Percentiles rank a stretch among this genome's conserved stretches.
Conservation (phyloP, 1,140 invertebrate genomes). For the Colletes latitarsis region DNA sequence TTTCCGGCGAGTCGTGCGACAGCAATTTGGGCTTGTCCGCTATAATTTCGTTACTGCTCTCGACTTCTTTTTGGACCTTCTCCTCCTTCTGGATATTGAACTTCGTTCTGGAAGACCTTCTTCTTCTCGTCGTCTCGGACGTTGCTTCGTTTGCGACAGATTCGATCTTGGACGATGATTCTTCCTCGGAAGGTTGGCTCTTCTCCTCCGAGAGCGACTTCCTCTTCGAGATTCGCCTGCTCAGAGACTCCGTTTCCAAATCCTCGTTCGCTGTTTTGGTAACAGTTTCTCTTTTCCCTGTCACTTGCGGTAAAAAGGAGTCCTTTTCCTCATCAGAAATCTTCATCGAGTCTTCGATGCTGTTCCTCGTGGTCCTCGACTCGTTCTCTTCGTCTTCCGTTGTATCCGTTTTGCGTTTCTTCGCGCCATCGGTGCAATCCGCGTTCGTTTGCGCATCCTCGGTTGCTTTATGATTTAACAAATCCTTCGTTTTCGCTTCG, state of each 20-base stretch:
- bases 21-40: neutral
- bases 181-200: neutral
- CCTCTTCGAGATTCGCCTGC: slow-evolving; percentile 6
- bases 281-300: neutral
- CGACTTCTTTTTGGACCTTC: neutral
- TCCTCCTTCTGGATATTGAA: neutral
- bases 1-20: neutral
- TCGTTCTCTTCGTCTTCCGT: neutral
- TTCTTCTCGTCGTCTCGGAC: neutral
- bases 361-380: too few relatives aligned
- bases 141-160: neutral
- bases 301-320: too few relatives aligned
- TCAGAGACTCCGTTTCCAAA: neutral
- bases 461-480: neutral
- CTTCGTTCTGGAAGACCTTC: slow-evolving; percentile 15
- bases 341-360: neutral
- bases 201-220: slow-evolving; percentile 7
- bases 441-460: neutral
- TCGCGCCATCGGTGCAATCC: neutral
- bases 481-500: neutral
- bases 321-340: neutral
- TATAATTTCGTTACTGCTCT: neutral
- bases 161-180: neutral
- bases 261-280: neutral
- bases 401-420: neutral